Conservation (phyloP, 2,113 vertebrate species). For the Xiphias gladius region DNA sequence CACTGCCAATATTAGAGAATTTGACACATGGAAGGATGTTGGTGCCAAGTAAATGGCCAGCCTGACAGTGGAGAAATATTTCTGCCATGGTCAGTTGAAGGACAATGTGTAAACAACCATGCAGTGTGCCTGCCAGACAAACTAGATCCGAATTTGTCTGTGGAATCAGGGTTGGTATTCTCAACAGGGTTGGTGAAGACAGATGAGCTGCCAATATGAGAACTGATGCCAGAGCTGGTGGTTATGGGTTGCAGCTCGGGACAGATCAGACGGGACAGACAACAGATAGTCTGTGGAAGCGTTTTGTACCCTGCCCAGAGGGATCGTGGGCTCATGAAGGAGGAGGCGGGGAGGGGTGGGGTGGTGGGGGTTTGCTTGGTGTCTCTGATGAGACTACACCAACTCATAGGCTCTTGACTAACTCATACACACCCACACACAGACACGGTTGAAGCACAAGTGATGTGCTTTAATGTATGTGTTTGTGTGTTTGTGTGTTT, state of each 20-base stretch:
- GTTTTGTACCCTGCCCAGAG: slow-evolving; percentile 61
- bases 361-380: neutral
- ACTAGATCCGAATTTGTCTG: slow-evolving; percentile 57
- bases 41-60: slow-evolving; percentile 24
- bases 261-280: slow-evolving; percentile 44
- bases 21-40: slow-evolving; percentile 47
- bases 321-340: slow-evolving; percentile 56
- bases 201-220: slow-evolving; percentile 58
- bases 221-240: slow-evolving; percentile 47
- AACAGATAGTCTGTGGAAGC: slow-evolving; percentile 53
- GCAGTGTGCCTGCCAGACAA: slow-evolving; percentile 47
- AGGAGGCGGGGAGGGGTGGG: slow-evolving; percentile 12
- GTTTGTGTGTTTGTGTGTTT: slow-evolving; percentile 6
- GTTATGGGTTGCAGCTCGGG: slow-evolving; percentile 35
- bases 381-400: slow-evolving; percentile 38
- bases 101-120: slow-evolving; percentile 61
- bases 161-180: slow-evolving; percentile 36
- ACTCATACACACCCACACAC: slow-evolving; percentile 63
- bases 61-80: slow-evolving; percentile 34
- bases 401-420: slow-evolving; percentile 63
- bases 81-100: slow-evolving; percentile 64
- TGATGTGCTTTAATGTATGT: slow-evolving; percentile 58
- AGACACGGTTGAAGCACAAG: slow-evolving; percentile 53
- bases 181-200: slow-evolving; percentile 31
- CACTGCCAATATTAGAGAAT: slow-evolving; percentile 48